A percentile compares a stretch with the other conserved stretches of the same genome.
These are phyloP conservation scores for Incurvaria masculella DNA, from an alignment of 2,888 invertebrate genomes.

Conservation along the genomic window DNA sequence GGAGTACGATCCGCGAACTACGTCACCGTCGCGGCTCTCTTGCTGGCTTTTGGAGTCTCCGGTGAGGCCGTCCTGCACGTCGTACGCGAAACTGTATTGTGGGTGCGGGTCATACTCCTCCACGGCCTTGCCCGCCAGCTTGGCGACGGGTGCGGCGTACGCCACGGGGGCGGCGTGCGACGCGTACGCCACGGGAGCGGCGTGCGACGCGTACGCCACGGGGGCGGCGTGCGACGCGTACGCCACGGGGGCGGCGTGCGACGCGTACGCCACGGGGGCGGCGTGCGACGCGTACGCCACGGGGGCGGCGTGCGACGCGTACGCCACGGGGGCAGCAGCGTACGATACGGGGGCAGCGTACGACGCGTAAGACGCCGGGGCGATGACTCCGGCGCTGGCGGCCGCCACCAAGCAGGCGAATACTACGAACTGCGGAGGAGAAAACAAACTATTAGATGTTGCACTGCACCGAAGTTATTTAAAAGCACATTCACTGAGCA, in stretches of 20 bases:
- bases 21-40: too few species aligned
- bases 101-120: too few species aligned
- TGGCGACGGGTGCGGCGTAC: slow-evolving; percentile 27
- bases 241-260: slow-evolving; percentile 19
- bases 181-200: slow-evolving; percentile 26
- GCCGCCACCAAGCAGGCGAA: slow-evolving; percentile 29
- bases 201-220: slow-evolving; percentile 18
- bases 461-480: background rate
- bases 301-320: slow-evolving; percentile 17
- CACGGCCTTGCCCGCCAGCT: too few species aligned
- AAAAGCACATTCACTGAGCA: too few species aligned
- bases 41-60: too few species aligned
- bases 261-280: slow-evolving; percentile 21
- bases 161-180: slow-evolving; percentile 12
- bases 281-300: slow-evolving; percentile 19
- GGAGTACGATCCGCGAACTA: slow-evolving; percentile 41
- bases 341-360: slow-evolving; percentile 3
- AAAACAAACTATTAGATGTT: background rate
- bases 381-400: slow-evolving; percentile 28
- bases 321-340: slow-evolving; percentile 18
- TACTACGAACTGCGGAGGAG: slow-evolving; percentile 25
- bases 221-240: slow-evolving; percentile 1
- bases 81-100: too few species aligned
- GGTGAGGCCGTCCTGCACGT: too few species aligned
- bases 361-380: slow-evolving; percentile 10